These are phyloP conservation scores for Mimumesa dahlbomi DNA, from an alignment of 2,888 invertebrate species.

Conservation along the genomic window DNA sequence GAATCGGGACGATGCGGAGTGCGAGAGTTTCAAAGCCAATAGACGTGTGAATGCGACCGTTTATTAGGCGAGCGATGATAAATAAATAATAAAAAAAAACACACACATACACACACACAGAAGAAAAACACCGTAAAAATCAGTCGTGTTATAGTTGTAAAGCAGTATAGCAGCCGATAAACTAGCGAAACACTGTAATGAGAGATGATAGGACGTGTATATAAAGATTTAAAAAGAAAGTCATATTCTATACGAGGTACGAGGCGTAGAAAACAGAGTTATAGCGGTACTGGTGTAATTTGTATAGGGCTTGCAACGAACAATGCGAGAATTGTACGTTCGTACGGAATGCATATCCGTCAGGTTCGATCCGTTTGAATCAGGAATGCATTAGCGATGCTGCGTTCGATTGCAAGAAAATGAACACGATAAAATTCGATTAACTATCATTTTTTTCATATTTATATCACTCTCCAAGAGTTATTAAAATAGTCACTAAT, in stretches of 20 bases:
- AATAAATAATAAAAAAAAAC: conserved; percentile 2
- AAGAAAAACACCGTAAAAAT: conserved; percentile 36
- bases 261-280: conserved; percentile 59
- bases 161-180: conserved; percentile 60
- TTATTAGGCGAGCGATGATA: neutral
- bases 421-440: neutral
- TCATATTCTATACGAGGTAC: conserved; percentile 70
- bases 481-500: no score
- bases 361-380: conserved; percentile 17
- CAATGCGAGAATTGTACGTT: conserved; percentile 24
- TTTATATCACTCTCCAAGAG: no score
- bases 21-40: neutral
- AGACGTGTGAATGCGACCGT: neutral
- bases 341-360: conserved; percentile 13
- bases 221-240: conserved; percentile 73
- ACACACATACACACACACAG: no score
- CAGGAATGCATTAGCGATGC: conserved; percentile 19
- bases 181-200: conserved; percentile 65
- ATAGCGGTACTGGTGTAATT: conserved; percentile 55
- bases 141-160: conserved; percentile 64
- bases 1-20: conserved; percentile 16
- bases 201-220: conserved; percentile 68
- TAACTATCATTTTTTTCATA: no score
- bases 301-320: conserved; percentile 73
- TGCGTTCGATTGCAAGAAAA: conserved; percentile 19